These are phyloP conservation scores for Calameuta idolon DNA, from an alignment of 2,888 invertebrate species.

Conservation along the genomic window DNA sequence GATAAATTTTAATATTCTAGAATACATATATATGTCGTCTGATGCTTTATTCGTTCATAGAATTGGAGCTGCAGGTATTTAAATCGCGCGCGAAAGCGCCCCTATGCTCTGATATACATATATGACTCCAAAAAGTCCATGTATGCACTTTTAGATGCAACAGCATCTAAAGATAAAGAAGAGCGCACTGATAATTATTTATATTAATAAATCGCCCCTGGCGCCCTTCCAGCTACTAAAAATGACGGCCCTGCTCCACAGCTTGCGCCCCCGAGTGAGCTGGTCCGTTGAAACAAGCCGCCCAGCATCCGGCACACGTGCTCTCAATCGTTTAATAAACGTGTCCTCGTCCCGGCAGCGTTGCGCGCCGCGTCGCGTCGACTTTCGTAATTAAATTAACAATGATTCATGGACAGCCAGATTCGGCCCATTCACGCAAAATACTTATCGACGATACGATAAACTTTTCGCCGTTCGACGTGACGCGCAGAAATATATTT, in stretches of 20 bases:
- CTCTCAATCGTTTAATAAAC: conserved; percentile 6
- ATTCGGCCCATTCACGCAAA: background rate
- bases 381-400: background rate
- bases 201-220: background rate
- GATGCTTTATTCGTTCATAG: no score
- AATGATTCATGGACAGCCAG: background rate
- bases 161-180: background rate
- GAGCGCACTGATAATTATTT: background rate
- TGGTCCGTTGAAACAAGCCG: background rate
- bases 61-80: no score
- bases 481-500: no score
- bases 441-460: background rate
- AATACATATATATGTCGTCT: no score
- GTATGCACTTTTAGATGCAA: background rate
- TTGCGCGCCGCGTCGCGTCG: background rate
- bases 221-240: background rate
- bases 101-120: no score
- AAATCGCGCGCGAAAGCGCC: no score
- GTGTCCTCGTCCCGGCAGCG: background rate
- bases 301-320: background rate
- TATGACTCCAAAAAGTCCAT: background rate
- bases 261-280: background rate
- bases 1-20: no score
- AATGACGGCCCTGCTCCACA: background rate
- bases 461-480: background rate